Evolutionary conservation across 2,113 vertebrate genomes (phyloP).

Genomic region (Nettapus auritus): DNA sequence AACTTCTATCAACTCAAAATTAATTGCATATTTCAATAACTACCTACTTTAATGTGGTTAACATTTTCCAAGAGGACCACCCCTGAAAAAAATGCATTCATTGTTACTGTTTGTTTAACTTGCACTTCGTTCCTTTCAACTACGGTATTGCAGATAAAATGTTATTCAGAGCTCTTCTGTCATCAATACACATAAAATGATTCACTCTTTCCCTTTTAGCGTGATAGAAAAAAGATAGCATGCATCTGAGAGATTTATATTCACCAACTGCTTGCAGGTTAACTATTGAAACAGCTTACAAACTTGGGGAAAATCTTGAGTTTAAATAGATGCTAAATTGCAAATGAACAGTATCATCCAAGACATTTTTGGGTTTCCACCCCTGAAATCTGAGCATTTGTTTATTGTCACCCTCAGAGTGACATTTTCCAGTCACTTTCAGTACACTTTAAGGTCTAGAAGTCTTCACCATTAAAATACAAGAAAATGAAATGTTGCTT

Average conservation of each 20-base stretch:
- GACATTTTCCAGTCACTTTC: not conserved
- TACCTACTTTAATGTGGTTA: slow-evolving; percentile 27
- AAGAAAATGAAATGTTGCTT: not conserved
- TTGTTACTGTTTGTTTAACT: slow-evolving; percentile 68
- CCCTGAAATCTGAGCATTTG: not conserved
- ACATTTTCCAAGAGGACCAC: slow-evolving; percentile 39
- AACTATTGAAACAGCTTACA: not conserved
- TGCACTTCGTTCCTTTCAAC: slow-evolving; percentile 59
- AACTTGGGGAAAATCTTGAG: not conserved
- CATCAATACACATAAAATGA: slow-evolving; percentile 37
- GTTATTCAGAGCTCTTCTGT: slow-evolving; percentile 47
- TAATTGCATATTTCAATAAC: slow-evolving; percentile 56
- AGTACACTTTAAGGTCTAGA: not conserved
- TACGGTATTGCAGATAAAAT: slow-evolving; percentile 30
- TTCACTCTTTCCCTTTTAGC: slow-evolving; percentile 34
- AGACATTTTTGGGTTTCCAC: not conserved
- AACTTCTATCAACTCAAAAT: slow-evolving; percentile 46
- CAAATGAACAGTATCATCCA: not conserved
- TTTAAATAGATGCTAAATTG: slow-evolving; percentile 39
- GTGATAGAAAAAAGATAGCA: slow-evolving; percentile 5
- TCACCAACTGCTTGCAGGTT: not conserved
- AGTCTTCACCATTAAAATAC: not conserved
- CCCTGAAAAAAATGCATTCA: slow-evolving; percentile 45
- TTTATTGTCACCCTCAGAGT: not conserved
- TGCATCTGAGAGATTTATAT: not conserved